phyloP scores from a whole-genome alignment of 2,888 invertebrate genomes.

The Xanthorhoe spadicearia region DNA sequence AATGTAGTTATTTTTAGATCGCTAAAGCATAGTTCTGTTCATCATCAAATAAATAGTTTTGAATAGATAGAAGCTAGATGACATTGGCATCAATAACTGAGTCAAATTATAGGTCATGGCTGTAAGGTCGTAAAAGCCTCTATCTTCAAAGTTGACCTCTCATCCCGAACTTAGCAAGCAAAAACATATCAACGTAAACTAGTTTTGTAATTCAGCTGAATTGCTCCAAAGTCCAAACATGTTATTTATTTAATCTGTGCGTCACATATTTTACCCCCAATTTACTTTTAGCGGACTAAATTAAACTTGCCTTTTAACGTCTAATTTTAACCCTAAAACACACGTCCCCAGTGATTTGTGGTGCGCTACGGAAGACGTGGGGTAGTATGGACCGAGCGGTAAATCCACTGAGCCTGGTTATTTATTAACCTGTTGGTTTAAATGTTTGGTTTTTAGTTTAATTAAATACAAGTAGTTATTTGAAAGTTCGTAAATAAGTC shows the following conservation, averaged over 20 bases:
- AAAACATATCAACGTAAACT: background rate
- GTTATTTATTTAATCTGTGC: conserved; percentile 3
- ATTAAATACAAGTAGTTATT: conserved; percentile 4
- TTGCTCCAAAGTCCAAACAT: background rate
- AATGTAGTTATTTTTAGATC: too few species aligned
- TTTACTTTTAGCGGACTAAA: conserved; percentile 21
- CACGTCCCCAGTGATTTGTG: conserved; percentile 41
- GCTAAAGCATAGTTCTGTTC: too few species aligned
- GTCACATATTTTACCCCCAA: conserved; percentile 17
- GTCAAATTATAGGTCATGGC: too few species aligned
- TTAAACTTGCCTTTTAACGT: conserved; percentile 30
- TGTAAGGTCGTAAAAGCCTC: background rate
- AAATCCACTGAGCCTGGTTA: conserved; percentile 22
- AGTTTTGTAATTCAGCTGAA: background rate
- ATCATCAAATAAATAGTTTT: too few species aligned
- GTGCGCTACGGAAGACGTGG: conserved; percentile 33
- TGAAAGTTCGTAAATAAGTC: background rate
- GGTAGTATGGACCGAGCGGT: conserved; percentile 20
- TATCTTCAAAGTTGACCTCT: background rate
- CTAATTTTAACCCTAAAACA: conserved; percentile 39
- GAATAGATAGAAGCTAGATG: too few species aligned
- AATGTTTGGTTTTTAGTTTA: conserved; percentile 22
- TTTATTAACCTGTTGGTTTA: conserved; percentile 28
- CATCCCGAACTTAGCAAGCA: background rate
- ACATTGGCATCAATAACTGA: too few species aligned